Evolutionary conservation across 2,888 invertebrate species (phyloP), one percentile per base, ranked within the genome.

Genomic region (Dermolepida albohirtum): DNA sequence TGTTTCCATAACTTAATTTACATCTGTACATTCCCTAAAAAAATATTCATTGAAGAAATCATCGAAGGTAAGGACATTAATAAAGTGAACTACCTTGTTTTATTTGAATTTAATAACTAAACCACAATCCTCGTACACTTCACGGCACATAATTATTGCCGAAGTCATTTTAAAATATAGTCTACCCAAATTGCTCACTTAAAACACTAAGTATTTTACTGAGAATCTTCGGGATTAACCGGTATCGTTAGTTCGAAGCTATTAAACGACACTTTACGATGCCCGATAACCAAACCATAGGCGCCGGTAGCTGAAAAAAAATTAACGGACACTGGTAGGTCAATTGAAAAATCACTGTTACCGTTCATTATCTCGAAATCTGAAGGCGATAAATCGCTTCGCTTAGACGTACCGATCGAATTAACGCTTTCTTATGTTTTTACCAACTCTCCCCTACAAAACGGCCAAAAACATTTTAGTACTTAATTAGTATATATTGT

Each of bases 291-390:
- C 74, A 72, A 74, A 74, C 74, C 73, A 74, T 70, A 77, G 78
- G 76, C 78, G 78, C 78, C 77, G 76, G 73, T 72, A 72, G 70
- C 68, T 57, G 66, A 64, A 65, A 65, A 47, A 47, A 62, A 66
- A 43, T 66, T 57, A 72, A 72, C 72, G 71, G 75, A 77, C 77
- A 77, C 74, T 73, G 76, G 75, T 76, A 75, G 74, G 74, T 71
- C 73, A 76, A 76, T 77, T 70, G 50, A 75, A 62, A 74, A 74
- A 77, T 76, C 77, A 75, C 75, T 77, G 76, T 77, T 76, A 71
- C 74, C 72, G 64, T 64, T 66, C 71, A 70, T 72, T 78, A 78
- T 78, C 78, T 72, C 51, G 55, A 64, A 69, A 78, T 78, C 78
- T 71, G 72, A 71, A 74, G 74, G 73, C 77, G 76, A 66, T 66